Percentiles rank a stretch among this genome's conserved stretches.
Evolutionary conservation across 2,888 invertebrate genomes (phyloP).

Genomic region (Drosophila fulvimacula): DNA sequence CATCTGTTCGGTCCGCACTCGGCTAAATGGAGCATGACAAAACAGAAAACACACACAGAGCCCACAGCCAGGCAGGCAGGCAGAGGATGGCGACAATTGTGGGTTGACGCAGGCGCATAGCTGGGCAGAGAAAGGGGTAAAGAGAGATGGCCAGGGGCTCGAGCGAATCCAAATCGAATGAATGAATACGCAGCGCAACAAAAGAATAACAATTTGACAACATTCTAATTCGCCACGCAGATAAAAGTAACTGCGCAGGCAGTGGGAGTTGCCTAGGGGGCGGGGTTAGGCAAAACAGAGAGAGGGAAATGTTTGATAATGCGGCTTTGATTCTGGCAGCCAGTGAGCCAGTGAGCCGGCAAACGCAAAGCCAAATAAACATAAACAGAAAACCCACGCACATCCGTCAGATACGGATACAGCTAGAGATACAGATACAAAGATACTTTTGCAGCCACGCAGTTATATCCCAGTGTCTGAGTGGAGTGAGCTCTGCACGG

Average conservation of each 20-base stretch:
- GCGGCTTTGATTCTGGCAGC: slow-evolving; percentile 70
- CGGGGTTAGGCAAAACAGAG: neutral
- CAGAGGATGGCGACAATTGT: slow-evolving; percentile 33
- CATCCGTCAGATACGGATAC: slow-evolving; percentile 42
- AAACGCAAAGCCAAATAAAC: slow-evolving; percentile 81
- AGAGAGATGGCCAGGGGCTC: slow-evolving; percentile 15
- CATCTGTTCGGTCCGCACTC: slow-evolving; percentile 85
- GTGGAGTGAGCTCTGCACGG: neutral
- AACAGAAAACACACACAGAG: slow-evolving; percentile 82
- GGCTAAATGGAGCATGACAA: slow-evolving; percentile 85
- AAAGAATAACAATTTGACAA: slow-evolving; percentile 84
- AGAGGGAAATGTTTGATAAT: slow-evolving; percentile 29
- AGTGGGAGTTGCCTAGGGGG: neutral
- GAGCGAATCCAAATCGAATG: slow-evolving; percentile 79
- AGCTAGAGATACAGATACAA: slow-evolving; percentile 20
- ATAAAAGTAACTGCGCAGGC: slow-evolving; percentile 76
- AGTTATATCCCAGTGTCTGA: slow-evolving; percentile 1
- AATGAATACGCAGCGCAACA: slow-evolving; percentile 79
- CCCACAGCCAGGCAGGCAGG: slow-evolving; percentile 15
- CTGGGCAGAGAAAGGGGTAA: slow-evolving; percentile 63
- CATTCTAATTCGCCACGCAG: slow-evolving; percentile 84
- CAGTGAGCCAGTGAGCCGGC: slow-evolving; percentile 77
- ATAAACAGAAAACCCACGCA: slow-evolving; percentile 68
- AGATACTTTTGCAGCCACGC: slow-evolving; percentile 12
- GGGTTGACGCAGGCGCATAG: slow-evolving; percentile 68